Base-by-base conservation (phyloP, 2,797 vertebrate species). In the Heliangelus exortis region DNA sequence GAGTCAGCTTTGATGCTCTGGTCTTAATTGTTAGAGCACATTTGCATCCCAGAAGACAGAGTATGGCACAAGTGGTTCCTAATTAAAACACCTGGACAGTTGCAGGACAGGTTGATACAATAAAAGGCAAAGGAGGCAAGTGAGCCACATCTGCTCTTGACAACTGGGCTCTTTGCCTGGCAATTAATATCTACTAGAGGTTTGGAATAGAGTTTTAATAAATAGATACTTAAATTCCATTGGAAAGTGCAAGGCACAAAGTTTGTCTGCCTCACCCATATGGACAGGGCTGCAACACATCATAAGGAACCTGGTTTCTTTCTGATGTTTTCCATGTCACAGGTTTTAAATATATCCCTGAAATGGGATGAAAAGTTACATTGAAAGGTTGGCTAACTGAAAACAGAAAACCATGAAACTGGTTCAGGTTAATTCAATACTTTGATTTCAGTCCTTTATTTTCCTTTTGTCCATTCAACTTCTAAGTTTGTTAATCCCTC, bases 1-100 rank as follows among this genome's bases (percentile, higher is more conserved):
- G 90, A 96, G 66, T 94, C 94, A 96, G 72, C 92, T 85, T 57
- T 75, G 58, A 87, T 90, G 71, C 54, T 90, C 65, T 79, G 57
- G 61, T 90, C 65, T 94, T 97, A 96, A 96, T 96, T 91, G 84
- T 87, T 87, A 48, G 45, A 65, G 74, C 26, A 47, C 12, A 2
- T 47, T 47, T 43, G 72, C 72, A 65, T 95, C 95, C 92, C 91
- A 88, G 39, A 89, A 74, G 92, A 57, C 68, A 84, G 73, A 89
- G 45, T 25, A 43, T 39, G 54, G 79, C 80, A 87, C 86, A 75
- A 69, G 26, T 71, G 78, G 74, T 81, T 74, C 75, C 61, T 78
- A 93, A 94, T 82, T 79, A 93, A 88, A 95, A 57, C 75, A 92
- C 51, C 17, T 48, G 86, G 82, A 87, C 80, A 66, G 67, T 85